Conservation (phyloP, 2,113 vertebrate species). For the Brachyhypopomus gauderio region DNA sequence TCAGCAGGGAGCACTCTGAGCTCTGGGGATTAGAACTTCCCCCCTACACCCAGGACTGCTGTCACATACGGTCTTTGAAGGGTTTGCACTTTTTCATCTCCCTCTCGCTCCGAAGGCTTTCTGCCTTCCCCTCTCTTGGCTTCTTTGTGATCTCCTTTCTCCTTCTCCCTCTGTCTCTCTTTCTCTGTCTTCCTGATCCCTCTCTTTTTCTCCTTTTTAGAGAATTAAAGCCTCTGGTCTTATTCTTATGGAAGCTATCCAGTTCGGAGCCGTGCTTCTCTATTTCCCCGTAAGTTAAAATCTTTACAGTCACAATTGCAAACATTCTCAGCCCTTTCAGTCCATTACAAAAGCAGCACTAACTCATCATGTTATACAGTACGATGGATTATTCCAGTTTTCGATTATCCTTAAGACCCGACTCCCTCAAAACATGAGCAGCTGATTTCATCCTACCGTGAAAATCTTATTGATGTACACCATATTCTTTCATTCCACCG, state of each 20-base stretch:
- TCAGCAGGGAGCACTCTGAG: not conserved
- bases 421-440: too few relatives aligned
- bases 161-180: not conserved
- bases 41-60: not conserved
- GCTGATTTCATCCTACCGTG: too few relatives aligned
- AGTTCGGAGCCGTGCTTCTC: conserved; percentile 87
- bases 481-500: too few relatives aligned
- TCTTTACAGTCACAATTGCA: not conserved
- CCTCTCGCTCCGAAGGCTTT: not conserved
- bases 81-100: not conserved
- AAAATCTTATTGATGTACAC: too few relatives aligned
- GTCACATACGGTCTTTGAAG: not conserved
- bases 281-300: conserved; percentile 44
- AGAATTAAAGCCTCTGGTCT: conserved; percentile 94
- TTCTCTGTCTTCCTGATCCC: not conserved
- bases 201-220: conserved; percentile 66
- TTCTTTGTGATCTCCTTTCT: not conserved
- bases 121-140: not conserved
- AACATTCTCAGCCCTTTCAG: not conserved
- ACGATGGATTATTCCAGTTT: too few relatives aligned
- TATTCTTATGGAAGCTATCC: conserved; percentile 91
- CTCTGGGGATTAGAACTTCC: not conserved
- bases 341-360: too few relatives aligned
- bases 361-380: too few relatives aligned
- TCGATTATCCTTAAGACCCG: too few relatives aligned